Conservation (phyloP, 2,888 invertebrate species). For the Pyrrhia umbra region DNA sequence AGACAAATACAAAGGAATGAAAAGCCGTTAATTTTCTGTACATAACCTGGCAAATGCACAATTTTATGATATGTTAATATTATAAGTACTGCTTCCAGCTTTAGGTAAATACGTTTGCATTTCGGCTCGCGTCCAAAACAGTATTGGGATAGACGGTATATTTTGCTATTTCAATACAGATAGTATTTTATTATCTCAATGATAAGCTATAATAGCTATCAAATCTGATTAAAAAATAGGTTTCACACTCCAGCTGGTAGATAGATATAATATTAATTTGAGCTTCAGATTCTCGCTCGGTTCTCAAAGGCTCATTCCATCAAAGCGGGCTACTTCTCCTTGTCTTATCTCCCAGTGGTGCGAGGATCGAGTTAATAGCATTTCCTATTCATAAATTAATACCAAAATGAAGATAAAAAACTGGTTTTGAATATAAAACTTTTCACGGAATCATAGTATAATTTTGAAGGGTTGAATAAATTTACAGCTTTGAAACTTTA, state of each 20-base stretch:
- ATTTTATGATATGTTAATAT: conserved; percentile 30
- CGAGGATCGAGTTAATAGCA: conserved; percentile 30
- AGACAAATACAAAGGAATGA: conserved; percentile 17
- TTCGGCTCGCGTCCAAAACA: conserved; percentile 58
- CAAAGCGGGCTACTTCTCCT: conserved; percentile 44
- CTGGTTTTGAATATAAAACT: conserved; percentile 9
- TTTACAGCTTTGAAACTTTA: background rate
- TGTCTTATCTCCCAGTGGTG: conserved; percentile 24
- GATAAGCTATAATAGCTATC: too few species aligned
- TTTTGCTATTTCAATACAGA: conserved; percentile 6
- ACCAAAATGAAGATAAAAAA: conserved; percentile 24
- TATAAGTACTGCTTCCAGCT: conserved; percentile 40
- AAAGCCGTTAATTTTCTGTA: conserved; percentile 16
- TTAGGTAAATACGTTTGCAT: conserved; percentile 44
- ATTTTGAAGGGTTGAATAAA: background rate
- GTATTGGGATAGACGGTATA: conserved; percentile 40
- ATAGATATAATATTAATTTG: conserved; percentile 6
- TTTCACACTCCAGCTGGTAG: conserved; percentile 4
- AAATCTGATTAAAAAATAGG: background rate
- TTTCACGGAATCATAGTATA: conserved; percentile 23
- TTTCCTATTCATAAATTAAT: conserved; percentile 31
- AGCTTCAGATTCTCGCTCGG: conserved; percentile 14
- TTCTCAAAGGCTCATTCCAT: conserved; percentile 57
- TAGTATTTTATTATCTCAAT: conserved; percentile 13
- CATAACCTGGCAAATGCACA: conserved; percentile 44